Evolutionary conservation across 37 sponge, comb jelly and placozoan genomes (phyloP).

Genomic region (Bolinopsis microptera): DNA sequence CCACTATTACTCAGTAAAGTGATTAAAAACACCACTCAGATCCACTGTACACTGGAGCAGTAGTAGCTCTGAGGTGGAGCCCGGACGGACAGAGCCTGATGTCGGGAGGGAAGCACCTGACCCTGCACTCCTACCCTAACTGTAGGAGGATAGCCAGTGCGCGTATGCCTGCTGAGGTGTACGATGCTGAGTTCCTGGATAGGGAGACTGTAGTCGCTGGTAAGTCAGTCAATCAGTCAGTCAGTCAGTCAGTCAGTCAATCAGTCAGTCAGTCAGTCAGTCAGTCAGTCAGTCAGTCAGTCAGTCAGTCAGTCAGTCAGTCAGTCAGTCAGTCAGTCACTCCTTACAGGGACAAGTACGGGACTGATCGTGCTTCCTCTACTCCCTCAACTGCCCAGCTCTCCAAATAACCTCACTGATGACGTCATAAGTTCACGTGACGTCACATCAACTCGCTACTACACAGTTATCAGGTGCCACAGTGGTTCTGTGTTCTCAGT

Average conservation of each 20-base stretch:
- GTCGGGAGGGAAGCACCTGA: not conserved
- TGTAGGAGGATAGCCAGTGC: not conserved
- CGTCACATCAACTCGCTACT: not conserved
- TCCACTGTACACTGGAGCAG: not conserved
- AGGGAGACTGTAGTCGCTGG: not conserved
- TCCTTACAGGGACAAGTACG: not conserved
- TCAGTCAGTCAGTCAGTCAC: no score
- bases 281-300: no score
- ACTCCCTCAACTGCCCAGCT: not conserved
- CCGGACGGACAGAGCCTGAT: not conserved
- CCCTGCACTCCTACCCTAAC: constrained; percentile 1
- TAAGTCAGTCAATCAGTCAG: no score
- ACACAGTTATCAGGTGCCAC: not conserved
- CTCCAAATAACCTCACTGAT: not conserved
- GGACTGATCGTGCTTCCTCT: not conserved
- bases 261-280: no score
- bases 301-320: no score
- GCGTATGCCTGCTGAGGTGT: not conserved
- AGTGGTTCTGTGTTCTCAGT: constrained; percentile 25
- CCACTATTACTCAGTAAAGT: no score
- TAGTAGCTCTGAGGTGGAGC: not conserved
- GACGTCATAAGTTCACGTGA: not conserved
- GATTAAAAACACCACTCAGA: no score
- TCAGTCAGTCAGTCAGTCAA: no score
- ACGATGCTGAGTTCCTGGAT: not conserved